Conservation (phyloP, 2,113 vertebrate genomes). For the Neodontobutis hainanensis region DNA sequence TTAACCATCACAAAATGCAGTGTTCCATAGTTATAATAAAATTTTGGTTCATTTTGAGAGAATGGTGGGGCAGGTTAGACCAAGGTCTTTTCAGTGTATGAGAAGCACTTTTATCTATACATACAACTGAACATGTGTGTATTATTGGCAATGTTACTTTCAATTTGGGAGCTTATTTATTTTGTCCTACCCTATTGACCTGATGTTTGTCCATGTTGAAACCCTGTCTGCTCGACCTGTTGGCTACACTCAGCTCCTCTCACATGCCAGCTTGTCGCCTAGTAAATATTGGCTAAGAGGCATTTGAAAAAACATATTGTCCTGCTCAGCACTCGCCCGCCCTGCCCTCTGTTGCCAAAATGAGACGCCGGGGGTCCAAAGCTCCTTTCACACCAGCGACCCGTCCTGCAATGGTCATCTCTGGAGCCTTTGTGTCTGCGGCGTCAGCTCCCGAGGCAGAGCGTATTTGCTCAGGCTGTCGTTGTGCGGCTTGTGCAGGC, state of each 20-base stretch:
- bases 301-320: conserved; percentile 78
- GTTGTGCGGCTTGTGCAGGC: conserved; percentile 16
- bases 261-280: conserved; percentile 72
- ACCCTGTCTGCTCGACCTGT: conserved; percentile 27
- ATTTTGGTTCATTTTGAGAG: too few relatives aligned
- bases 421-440: conserved; percentile 57
- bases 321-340: conserved; percentile 60
- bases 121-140: too few relatives aligned
- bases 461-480: conserved; percentile 46
- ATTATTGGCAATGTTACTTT: not conserved
- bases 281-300: conserved; percentile 75
- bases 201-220: conserved; percentile 63
- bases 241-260: conserved; percentile 53
- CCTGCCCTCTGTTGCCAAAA: conserved; percentile 65
- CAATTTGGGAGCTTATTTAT: not conserved
- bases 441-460: conserved; percentile 7
- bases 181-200: conserved; percentile 1
- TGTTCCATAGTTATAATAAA: too few relatives aligned
- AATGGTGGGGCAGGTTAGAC: too few relatives aligned
- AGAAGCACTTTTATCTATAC: too few relatives aligned
- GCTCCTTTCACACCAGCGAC: conserved; percentile 55
- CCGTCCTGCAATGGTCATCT: conserved; percentile 53
- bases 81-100: too few relatives aligned
- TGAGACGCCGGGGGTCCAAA: conserved; percentile 56
- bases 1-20: too few relatives aligned